Base-by-base conservation (phyloP, 2,888 invertebrate genomes). In the Apotomis turbidana region DNA sequence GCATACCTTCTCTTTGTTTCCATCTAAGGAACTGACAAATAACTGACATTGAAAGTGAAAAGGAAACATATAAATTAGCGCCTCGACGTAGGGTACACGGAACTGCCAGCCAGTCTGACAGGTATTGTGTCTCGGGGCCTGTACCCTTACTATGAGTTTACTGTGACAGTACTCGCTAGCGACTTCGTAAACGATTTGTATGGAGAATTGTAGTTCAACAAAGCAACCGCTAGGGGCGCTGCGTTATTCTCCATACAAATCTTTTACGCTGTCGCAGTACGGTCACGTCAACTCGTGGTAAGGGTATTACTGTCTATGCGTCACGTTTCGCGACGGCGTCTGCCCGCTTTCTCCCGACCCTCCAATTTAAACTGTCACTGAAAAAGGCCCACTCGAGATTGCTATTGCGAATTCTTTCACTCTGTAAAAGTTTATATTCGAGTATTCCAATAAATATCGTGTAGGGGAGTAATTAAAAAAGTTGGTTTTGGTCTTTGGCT, bases 331-430 rank as follows among this genome's bases (percentile, higher is more conserved):
- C 61, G 57, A 27, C 6, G 49, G 55, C 57, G 70, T 70, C 70
- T 57, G 70, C 52, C 49, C 55, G 66, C 51, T 60, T 66, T 51
- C 71, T 55, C 55, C 51, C 41, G 51, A 67, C 27, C 57, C 61
- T 62, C 61, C 67, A 68, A 71, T 71, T 71, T 68, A 62, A 68
- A 68, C 61, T 71, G 67, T 62, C 71, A 55, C n/a, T n/a, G 36
- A 61, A 71, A 62, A 61, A 71, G 27, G 60, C 36, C 59, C 54
- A 12, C 38, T 67, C 44, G 57, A 44, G 57, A 68, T 44, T 66
- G 52, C 9, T 55, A 60, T 15, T 68, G 67, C 57, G 44, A 55
- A 71, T 66, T 57, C 55, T 27, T 27, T 27, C 27, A 27, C 27
- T 27, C 27, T 27, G 27, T 27, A 27, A 9, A 51, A 62, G 12